Evolutionary conservation across 2,888 invertebrate species (phyloP), one percentile per base, ranked within the genome.

Genomic region (Onchidella celtica): DNA sequence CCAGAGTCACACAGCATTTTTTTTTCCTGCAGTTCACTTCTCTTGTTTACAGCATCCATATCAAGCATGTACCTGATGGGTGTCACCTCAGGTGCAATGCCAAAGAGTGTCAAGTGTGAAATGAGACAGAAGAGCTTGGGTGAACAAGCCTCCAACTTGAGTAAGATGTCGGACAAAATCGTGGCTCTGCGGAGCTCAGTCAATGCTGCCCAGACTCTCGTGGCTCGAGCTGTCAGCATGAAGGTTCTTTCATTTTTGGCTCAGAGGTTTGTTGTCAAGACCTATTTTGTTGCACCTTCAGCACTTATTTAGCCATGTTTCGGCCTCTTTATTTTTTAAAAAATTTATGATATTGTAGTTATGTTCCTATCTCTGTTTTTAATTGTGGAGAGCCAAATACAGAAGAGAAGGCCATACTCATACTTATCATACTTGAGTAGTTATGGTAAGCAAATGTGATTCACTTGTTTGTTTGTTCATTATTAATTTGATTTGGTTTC

Each of bases 161-260:
- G 90, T 40, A 93, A 93, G 3, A 93, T 94, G 1, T 90, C 93
- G 68, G 95, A 95, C 86, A 89, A 95, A 29, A 34, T 79, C 11
- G 86, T 93, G 63, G 95, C 95, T 0, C 89, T 95, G 59, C 93
- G 94, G 70, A 94, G 95, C 85, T 93, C 94, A 24, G 94, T 94
- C 0, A 91, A 92, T 63, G 94, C 95, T 1, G 93, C 94, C 77
- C 94, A 95, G 87, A 94, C 95, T 57, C 92, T 95, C 47, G 91
- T 95, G 36, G 94, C 95, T 0, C 92, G 95, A 47, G 94, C 94
- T 47, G 94, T 95, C 47, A 94, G 95, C n/a, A 93, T 95, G 86
- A 94, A 94, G 82, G 94, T 94, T 0, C 92, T 95, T 3, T 94
- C 94, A 0, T 92, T 95, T 6, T 90, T 94, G 11, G 93, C 94